phyloP scores from a whole-genome alignment of 2,797 vertebrate genomes.

The Muscicapa striata region DNA sequence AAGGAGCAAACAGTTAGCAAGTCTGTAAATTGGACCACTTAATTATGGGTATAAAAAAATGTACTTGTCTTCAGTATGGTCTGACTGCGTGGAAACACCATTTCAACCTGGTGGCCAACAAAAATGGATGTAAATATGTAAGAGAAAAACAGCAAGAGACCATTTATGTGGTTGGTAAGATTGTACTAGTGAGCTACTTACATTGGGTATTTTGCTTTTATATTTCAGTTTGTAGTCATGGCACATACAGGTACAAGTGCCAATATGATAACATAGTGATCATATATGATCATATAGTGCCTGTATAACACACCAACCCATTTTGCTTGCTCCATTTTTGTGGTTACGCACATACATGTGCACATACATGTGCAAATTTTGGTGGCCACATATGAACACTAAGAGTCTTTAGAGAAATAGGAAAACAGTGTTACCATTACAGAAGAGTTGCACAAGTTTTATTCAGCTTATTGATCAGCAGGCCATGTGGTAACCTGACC shows the following conservation, averaged over 20 bases:
- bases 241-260: not conserved
- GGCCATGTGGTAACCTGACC: not conserved
- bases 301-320: not conserved
- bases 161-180: not conserved
- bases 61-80: not conserved
- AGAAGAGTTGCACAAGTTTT: not conserved
- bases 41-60: not conserved
- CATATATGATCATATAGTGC: no score
- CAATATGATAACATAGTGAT: no score
- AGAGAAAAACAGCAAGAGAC: not conserved
- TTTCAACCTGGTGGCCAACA: not conserved
- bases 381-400: not conserved
- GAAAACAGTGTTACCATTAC: not conserved
- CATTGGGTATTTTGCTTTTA: not conserved
- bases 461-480: not conserved
- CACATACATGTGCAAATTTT: fast-evolving
- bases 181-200: not conserved
- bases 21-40: not conserved
- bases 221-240: not conserved
- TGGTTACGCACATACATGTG: not conserved
- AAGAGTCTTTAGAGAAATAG: not conserved
- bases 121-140: not conserved
- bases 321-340: not conserved
- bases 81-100: not conserved
- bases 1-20: not conserved